Evolutionary conservation across 2,888 invertebrate species (phyloP).

Genomic region (Cerceris rybyensis): DNA sequence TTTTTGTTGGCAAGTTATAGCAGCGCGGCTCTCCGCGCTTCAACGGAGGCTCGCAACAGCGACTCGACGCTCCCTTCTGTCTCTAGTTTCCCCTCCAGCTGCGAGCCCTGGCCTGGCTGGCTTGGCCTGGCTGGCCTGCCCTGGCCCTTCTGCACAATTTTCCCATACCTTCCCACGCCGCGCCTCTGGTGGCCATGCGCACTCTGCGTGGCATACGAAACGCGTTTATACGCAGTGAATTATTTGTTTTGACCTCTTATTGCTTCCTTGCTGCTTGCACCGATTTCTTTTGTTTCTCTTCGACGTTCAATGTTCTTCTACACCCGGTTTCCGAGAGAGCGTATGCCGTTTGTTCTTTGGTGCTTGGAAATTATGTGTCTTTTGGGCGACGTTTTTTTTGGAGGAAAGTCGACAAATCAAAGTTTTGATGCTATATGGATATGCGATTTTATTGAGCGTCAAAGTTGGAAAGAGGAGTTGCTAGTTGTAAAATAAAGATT

Average conservation of each 20-base stretch:
- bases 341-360: background rate
- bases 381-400: too few relatives aligned
- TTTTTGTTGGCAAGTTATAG: too few relatives aligned
- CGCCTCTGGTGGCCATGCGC: constrained; percentile 3
- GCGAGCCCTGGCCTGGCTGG: constrained; percentile 20
- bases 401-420: too few relatives aligned
- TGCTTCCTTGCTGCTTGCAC: background rate
- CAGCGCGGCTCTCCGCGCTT: constrained; percentile 48
- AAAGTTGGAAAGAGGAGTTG: too few relatives aligned
- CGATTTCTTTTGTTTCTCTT: background rate
- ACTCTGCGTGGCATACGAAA: constrained; percentile 10
- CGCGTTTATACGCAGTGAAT: constrained; percentile 2
- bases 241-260: constrained; percentile 5
- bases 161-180: constrained; percentile 55
- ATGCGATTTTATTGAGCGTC: too few relatives aligned
- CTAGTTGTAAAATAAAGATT: too few relatives aligned
- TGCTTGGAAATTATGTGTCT: background rate
- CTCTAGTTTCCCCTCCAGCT: constrained; percentile 56
- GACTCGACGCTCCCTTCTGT: constrained; percentile 53
- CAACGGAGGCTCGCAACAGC: constrained; percentile 58
- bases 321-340: background rate
- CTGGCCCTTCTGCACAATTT: constrained; percentile 42
- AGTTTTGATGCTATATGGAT: too few relatives aligned
- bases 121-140: background rate
- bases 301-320: background rate